Evolutionary conservation across 53 echinoderm and acorn worm genomes (phyloP), one percentile per base, ranked within the genome.

Genomic region (Echinometra lucunter): DNA sequence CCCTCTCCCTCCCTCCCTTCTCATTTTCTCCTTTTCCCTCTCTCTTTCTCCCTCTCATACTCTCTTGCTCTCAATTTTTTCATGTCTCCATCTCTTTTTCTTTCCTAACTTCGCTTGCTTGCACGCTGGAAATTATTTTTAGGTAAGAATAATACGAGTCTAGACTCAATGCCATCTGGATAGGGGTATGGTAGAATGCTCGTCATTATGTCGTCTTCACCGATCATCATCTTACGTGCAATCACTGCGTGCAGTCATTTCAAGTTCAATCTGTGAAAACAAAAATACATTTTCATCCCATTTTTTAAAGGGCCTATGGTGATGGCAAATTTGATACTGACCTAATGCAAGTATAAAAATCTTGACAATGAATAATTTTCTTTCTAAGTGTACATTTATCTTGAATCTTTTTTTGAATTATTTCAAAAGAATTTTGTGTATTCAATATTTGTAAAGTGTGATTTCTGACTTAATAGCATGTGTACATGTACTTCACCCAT

Each of bases 61-160:
- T 74, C 74, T 27, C 21, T 19, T 27, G 45, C 74, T 78, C 42
- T 35, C 34, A 15, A 16, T 78, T 23, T 78, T 42, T 0, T 32
- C 78, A 78, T 78, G 40, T 78, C 78, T 40, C 30, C 11, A 42
- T 23, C 78, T 78, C 53, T 4, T 45, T 35, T 8, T 49, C 89
- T 53, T 89, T 56, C 15, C 28, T 40, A 57, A 57, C 89, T 89
- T 89, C 56, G 13, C 23, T 13, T 89, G 56, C 56, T 89, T 89
- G 13, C 44, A 40, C 27, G 78, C 78, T 35, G 78, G 35, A 78
- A 88, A n/a, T 49, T 88, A 88, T 88, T 88, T 88, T 88, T 88
- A 88, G 88, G 53, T 56, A 88, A 88, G 88, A 88, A 88, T 56
- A 88, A 88, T 56, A 88, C 55, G 88, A 15, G 88, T 88, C 88